A percentile compares a stretch with the other conserved stretches of the same genome.
These are phyloP conservation scores for Rhaphigaster nebulosa DNA, from an alignment of 2,888 invertebrate species.

Conservation along the genomic window DNA sequence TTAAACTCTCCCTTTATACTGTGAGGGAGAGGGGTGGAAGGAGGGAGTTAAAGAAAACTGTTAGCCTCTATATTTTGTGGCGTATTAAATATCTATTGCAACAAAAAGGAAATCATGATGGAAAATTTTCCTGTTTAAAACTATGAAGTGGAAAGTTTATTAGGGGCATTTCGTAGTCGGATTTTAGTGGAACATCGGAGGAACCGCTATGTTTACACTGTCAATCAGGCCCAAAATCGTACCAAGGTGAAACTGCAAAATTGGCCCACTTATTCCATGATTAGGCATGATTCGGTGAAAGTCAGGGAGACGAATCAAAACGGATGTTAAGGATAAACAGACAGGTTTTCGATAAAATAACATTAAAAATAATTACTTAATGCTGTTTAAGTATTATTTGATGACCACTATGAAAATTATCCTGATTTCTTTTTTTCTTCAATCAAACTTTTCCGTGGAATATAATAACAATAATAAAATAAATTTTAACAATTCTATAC, in stretches of 20 bases:
- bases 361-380: background rate
- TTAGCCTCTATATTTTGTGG: no score
- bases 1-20: no score
- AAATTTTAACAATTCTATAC: no score
- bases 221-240: background rate
- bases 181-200: background rate
- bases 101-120: background rate
- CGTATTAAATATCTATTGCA: no score
- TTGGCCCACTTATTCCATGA: conserved; percentile 8
- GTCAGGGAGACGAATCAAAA: background rate
- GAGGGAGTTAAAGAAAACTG: no score
- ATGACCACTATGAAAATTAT: background rate
- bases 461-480: no score
- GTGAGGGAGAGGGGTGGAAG: no score
- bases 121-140: background rate
- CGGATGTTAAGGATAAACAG: background rate
- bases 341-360: background rate
- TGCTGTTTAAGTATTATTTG: background rate
- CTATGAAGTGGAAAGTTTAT: background rate
- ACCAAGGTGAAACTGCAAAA: conserved; percentile 23
- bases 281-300: conserved; percentile 21
- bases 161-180: background rate
- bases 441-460: no score
- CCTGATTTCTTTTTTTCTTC: background rate
- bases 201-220: background rate